These are phyloP conservation scores for Dasyprocta punctata DNA, from an alignment of 2,113 vertebrate genomes.

Conservation along the genomic window DNA sequence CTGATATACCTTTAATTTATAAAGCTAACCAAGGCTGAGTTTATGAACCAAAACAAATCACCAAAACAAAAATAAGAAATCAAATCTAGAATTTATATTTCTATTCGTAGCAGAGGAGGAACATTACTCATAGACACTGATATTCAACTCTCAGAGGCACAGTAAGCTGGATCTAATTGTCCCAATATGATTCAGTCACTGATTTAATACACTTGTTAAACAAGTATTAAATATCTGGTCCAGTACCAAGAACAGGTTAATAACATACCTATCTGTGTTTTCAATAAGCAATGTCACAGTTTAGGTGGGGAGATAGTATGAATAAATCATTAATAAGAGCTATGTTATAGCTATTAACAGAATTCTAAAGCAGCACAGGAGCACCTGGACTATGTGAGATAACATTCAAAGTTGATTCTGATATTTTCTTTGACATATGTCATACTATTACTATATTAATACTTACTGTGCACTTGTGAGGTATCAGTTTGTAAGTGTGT, in stretches of 20 bases:
- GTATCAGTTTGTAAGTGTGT: neutral
- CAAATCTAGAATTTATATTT: neutral
- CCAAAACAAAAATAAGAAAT: slow-evolving; percentile 1
- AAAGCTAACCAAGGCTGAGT: neutral
- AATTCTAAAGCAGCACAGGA: neutral
- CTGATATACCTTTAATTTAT: neutral
- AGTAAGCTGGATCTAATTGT: neutral
- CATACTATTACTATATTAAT: neutral
- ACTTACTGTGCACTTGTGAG: neutral
- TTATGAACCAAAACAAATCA: neutral
- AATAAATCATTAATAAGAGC: neutral
- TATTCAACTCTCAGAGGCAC: neutral
- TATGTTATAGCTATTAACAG: neutral
- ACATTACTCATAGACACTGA: neutral
- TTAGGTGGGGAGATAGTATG: neutral
- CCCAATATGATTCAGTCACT: neutral
- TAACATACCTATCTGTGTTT: neutral
- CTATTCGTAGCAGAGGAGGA: neutral
- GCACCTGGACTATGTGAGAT: neutral
- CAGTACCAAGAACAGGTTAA: neutral
- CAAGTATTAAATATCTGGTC: neutral
- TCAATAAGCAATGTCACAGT: slow-evolving; percentile 19
- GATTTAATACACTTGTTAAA: slow-evolving; percentile 11
- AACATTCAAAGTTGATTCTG: neutral
- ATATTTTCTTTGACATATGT: neutral